Evolutionary conservation across 2,113 vertebrate genomes (phyloP), one percentile per base, ranked within the genome.

Genomic region (Cololabis saira): DNA sequence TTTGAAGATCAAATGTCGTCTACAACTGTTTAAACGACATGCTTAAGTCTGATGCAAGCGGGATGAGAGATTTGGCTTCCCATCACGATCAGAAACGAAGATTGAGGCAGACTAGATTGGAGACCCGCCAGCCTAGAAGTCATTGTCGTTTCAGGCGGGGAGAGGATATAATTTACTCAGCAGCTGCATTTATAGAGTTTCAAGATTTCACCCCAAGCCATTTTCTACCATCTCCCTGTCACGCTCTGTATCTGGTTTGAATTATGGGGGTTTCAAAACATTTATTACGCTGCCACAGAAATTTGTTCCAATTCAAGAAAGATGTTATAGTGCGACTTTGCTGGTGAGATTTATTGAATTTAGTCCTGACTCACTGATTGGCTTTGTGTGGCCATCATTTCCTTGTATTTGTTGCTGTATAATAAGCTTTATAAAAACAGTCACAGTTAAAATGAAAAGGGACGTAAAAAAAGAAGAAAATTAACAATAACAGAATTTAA

Each of bases 141-240:
- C 69, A 76, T 55, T 72, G 62, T 82, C 70, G 49, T 76, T 52
- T 76, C 18, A 45, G 11, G 53, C 0, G 10, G 16, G 18, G 43
- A 50, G 47, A 12, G 19, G 53, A 52, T 56, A 61, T 18, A 19
- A 73, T 76, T 71, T 71, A 71, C 10, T 1, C 67, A 67, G 59
- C 71, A 70, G 76, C 71, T 74, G 61, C 69, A 64, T 73, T 73
- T 43, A 61, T 37, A 44, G 27, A 54, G 56, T 47, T 59, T 49
- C 14, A 54, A 55, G 33, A 24, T 65, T 73, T 60, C 48, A 70
- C 68, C 3, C 37, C 0, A 11, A 71, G 58, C 22, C 51, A 70
- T 80, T 78, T 76, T 59, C 44, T 61, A 17, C 60, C 68, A 64
- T 78, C 61, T 30, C 49, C 59, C 66, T 71, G 60, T 76, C 65